phyloP scores from a whole-genome alignment of 2,797 vertebrate genomes.

The Lutjanus argentimaculatus region DNA sequence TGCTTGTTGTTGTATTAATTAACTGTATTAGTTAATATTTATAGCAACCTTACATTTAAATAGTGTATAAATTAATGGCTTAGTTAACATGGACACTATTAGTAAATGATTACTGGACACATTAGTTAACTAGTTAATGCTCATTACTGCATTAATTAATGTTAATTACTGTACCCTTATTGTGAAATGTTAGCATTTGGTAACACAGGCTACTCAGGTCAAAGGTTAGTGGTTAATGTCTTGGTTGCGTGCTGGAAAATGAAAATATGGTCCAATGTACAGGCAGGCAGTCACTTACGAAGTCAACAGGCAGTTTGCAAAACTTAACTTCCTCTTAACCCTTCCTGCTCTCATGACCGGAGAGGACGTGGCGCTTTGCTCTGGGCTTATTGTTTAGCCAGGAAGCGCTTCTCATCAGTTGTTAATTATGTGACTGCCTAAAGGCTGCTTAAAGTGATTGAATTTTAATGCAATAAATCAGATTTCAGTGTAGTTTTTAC shows the following conservation, averaged over 20 bases:
- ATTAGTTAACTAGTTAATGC: too few species aligned
- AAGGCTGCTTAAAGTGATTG: background rate
- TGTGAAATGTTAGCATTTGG: too few species aligned
- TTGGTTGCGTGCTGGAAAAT: constrained; percentile 13
- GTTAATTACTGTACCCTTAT: too few species aligned
- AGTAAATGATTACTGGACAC: too few species aligned
- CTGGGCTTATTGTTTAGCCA: constrained; percentile 27
- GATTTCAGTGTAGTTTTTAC: background rate
- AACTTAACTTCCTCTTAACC: constrained; percentile 83
- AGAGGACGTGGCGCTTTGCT: background rate
- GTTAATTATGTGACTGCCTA: background rate
- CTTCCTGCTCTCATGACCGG: constrained; percentile 63
- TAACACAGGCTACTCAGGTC: background rate
- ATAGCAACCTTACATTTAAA: too few species aligned
- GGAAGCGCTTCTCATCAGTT: background rate
- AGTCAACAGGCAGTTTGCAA: constrained; percentile 66
- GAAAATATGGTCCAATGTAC: constrained; percentile 35
- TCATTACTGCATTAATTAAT: too few species aligned
- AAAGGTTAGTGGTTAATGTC: background rate
- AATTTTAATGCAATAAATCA: background rate
- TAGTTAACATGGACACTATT: too few species aligned
- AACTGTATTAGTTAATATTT: too few species aligned
- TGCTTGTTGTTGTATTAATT: too few species aligned
- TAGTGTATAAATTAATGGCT: too few species aligned
- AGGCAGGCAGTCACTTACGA: constrained; percentile 69